Evolutionary conservation across 1,140 invertebrate species (phyloP).

Genomic region (Asobara japonica): DNA sequence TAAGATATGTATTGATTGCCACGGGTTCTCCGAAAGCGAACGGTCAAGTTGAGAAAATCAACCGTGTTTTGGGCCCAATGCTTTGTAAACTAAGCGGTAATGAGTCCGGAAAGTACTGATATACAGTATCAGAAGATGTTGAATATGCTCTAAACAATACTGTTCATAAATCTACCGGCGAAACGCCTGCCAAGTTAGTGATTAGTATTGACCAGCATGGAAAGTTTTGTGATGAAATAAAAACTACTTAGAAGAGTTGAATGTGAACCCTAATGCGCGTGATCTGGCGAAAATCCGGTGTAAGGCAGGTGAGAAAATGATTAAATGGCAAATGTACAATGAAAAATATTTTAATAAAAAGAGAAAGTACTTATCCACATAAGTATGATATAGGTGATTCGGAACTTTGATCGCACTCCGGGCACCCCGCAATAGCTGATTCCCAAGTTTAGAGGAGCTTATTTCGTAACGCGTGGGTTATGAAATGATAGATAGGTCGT

Average conservation of each 20-base stretch:
- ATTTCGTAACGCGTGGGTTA: not conserved
- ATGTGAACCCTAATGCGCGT: too few relatives aligned
- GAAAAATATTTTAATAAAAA: not conserved
- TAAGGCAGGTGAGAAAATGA: too few relatives aligned
- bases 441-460: not conserved
- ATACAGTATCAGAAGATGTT: too few relatives aligned
- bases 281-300: too few relatives aligned
- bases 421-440: not conserved
- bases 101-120: too few relatives aligned
- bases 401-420: not conserved
- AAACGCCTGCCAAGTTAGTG: too few relatives aligned
- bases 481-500: not conserved
- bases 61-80: too few relatives aligned
- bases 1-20: constrained; percentile 28
- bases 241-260: not conserved
- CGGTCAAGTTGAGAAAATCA: too few relatives aligned
- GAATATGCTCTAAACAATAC: too few relatives aligned
- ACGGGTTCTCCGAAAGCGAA: too few relatives aligned
- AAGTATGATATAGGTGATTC: not conserved
- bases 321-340: not conserved
- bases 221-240: not conserved
- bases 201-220: not conserved
- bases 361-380: not conserved
- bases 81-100: too few relatives aligned
- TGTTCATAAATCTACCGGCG: too few relatives aligned